A percentile compares a stretch with the other conserved stretches of the same genome.
Conservation (phyloP, 2,113 vertebrate genomes). For the Motacilla alba region DNA sequence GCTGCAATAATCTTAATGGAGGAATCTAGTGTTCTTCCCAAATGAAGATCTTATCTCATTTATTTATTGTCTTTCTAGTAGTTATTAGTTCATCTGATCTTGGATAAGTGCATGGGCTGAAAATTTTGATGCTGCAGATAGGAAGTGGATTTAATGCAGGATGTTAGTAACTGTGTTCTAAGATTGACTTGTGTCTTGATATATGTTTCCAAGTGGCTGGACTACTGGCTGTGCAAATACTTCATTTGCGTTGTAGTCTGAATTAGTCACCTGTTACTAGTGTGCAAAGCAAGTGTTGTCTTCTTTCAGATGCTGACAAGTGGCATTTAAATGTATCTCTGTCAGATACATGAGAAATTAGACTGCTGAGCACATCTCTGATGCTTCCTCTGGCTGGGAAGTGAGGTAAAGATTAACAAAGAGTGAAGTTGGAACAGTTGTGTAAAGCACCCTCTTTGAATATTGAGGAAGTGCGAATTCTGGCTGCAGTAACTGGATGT, state of each 20-base stretch:
- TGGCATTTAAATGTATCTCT: background rate
- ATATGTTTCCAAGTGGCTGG: background rate
- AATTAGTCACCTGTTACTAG: background rate
- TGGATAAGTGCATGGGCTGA: background rate
- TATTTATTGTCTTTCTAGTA: conserved; percentile 60
- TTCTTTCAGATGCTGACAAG: background rate
- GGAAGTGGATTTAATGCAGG: background rate
- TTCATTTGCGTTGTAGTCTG: background rate
- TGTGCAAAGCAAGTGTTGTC: background rate
- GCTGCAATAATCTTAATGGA: conserved; percentile 58
- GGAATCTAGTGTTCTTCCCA: conserved; percentile 49
- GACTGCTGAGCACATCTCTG: background rate
- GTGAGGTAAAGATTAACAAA: background rate
- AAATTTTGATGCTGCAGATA: background rate
- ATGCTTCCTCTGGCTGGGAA: background rate
- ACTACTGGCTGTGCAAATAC: background rate
- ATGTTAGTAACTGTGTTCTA: background rate
- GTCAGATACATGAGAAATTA: background rate
- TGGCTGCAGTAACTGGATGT: background rate
- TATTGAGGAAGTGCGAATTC: background rate
- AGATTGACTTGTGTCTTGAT: background rate
- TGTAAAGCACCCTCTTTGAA: background rate
- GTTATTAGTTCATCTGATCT: conserved; percentile 53
- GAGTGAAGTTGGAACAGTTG: background rate
- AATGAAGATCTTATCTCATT: conserved; percentile 57